Conservation (phyloP, 2,797 vertebrate species). For the Pempheris klunzingeri region DNA sequence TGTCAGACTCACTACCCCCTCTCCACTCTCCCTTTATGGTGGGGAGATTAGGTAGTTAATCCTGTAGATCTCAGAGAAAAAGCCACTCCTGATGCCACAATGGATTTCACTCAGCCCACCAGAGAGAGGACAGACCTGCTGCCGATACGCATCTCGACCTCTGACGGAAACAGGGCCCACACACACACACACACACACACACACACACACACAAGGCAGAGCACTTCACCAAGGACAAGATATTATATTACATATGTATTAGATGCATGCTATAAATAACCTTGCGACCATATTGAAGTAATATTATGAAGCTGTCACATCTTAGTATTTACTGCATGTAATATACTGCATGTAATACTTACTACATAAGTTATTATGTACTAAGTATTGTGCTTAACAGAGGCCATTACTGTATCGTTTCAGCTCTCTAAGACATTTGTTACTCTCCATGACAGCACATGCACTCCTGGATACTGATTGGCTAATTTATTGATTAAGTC, state of each 20-base stretch:
- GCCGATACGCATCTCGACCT: slow-evolving; percentile 65
- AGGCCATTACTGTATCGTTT: not conserved
- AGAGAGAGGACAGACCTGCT: slow-evolving; percentile 72
- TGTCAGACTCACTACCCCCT: slow-evolving; percentile 50
- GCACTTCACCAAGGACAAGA: slow-evolving; percentile 54
- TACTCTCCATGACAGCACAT: slow-evolving; percentile 13
- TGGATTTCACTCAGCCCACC: slow-evolving; percentile 72
- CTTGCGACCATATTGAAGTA: slow-evolving; percentile 40
- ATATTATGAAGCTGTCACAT: slow-evolving; percentile 49
- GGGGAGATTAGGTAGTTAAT: slow-evolving; percentile 81
- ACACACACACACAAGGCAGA: slow-evolving; percentile 25
- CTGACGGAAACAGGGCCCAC: slow-evolving; percentile 40
- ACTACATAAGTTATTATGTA: too few relatives aligned
- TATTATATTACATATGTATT: slow-evolving; percentile 72
- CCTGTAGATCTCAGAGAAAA: slow-evolving; percentile 77
- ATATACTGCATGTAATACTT: not conserved
- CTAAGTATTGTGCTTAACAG: not conserved
- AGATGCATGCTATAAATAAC: slow-evolving; percentile 64
- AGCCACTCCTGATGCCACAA: slow-evolving; percentile 79
- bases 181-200: slow-evolving; percentile 26
- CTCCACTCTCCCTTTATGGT: slow-evolving; percentile 72
- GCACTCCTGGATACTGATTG: slow-evolving; percentile 25
- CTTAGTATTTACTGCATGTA: slow-evolving; percentile 1
- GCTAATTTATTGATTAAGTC: slow-evolving; percentile 57
- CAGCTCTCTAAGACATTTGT: slow-evolving; percentile 8